phyloP scores from a whole-genome alignment of 2,113 vertebrate species.

The Scomber colias region DNA sequence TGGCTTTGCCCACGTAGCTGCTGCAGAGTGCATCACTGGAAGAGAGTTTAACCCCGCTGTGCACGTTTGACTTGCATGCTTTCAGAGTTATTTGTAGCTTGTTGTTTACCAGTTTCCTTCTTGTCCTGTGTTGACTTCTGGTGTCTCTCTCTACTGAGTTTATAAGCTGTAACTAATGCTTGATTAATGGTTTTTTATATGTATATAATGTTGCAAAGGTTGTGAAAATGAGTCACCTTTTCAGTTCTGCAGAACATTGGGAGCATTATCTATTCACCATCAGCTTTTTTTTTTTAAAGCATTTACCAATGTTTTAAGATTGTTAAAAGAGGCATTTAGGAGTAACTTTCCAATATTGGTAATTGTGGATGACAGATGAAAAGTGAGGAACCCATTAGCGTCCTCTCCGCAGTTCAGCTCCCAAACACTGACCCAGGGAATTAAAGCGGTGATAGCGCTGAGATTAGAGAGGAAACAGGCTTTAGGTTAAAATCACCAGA shows the following conservation, averaged over 20 bases:
- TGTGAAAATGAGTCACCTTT: too few species aligned
- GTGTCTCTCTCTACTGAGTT: neutral
- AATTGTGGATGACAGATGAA: too few species aligned
- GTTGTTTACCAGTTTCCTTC: neutral
- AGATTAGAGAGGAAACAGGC: slow-evolving; percentile 19
- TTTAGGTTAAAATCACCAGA: slow-evolving; percentile 23
- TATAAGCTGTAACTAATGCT: too few species aligned
- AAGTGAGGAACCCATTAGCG: too few species aligned
- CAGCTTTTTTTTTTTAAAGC: too few species aligned
- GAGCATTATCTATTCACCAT: too few species aligned
- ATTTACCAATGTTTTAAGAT: too few species aligned
- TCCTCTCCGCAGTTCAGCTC: neutral
- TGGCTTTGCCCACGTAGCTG: slow-evolving; percentile 4
- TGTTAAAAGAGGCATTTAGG: neutral
- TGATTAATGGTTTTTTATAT: too few species aligned
- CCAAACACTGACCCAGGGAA: neutral
- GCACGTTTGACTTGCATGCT: neutral
- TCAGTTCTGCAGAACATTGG: too few species aligned
- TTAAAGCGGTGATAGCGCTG: neutral
- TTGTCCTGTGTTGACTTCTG: neutral
- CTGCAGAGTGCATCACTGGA: neutral
- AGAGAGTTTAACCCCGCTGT: neutral
- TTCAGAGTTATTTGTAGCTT: neutral
- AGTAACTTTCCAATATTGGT: too few species aligned
- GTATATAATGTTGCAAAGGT: too few species aligned